A percentile compares a stretch with the other conserved stretches of the same genome.
Conservation (phyloP, 2,797 vertebrate species). For the Lophura swinhoii region DNA sequence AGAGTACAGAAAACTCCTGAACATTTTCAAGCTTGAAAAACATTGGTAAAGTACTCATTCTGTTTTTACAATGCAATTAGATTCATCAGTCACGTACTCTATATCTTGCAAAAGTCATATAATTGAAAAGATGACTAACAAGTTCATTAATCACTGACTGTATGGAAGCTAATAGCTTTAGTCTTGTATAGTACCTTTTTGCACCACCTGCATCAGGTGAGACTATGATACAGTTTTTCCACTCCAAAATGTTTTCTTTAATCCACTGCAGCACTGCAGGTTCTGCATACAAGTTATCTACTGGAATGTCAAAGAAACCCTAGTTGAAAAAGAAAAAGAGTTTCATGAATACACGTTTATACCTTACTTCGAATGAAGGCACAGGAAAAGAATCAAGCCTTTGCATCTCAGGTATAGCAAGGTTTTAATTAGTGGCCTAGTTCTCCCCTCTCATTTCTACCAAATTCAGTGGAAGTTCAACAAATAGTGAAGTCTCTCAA, state of each 20-base stretch:
- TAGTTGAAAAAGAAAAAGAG: conserved; percentile 59
- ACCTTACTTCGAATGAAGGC: not conserved
- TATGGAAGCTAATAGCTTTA: not conserved
- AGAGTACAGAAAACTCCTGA: conserved; percentile 17
- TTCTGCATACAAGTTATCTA: conserved; percentile 95
- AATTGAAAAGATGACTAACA: not conserved
- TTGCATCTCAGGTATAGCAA: not conserved
- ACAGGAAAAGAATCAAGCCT: not conserved
- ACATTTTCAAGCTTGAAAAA: not conserved
- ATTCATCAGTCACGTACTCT: not conserved
- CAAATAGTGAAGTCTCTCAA: not conserved
- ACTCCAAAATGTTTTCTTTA: conserved; percentile 91
- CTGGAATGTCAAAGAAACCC: conserved; percentile 97
- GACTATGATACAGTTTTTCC: conserved; percentile 93
- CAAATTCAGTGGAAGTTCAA: not conserved
- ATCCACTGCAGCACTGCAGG: conserved; percentile 96
- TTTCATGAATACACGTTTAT: not conserved
- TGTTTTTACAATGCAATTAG: not conserved
- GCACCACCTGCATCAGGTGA: conserved; percentile 95
- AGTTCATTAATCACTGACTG: not conserved
- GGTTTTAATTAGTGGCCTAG: not conserved
- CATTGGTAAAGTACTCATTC: not conserved
- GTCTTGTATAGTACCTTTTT: conserved; percentile 84
- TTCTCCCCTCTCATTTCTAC: not conserved
- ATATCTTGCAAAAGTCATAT: not conserved